Evolutionary conservation across 2,888 invertebrate species (phyloP).

Genomic region (Melipona beecheii): DNA sequence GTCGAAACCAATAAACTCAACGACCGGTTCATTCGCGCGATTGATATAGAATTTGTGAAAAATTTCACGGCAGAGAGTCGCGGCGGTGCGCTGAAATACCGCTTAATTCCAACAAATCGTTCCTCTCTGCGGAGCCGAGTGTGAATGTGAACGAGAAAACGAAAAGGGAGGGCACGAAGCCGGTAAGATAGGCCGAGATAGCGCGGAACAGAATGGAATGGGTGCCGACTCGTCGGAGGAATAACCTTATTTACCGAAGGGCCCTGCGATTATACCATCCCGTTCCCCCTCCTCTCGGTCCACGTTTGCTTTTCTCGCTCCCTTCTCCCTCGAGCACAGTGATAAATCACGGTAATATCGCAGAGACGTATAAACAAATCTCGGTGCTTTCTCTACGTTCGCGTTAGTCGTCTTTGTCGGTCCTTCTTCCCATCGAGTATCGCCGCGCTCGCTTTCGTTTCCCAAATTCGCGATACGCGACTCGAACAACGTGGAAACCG

Average conservation of each 20-base stretch:
- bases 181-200: slow-evolving; percentile 55
- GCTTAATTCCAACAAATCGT: slow-evolving; percentile 60
- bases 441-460: neutral
- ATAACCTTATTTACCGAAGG: slow-evolving; percentile 66
- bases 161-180: slow-evolving; percentile 47
- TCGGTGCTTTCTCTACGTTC: slow-evolving; percentile 15
- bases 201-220: slow-evolving; percentile 44
- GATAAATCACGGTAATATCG: slow-evolving; percentile 59
- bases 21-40: slow-evolving; percentile 11
- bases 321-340: slow-evolving; percentile 28
- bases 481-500: slow-evolving; percentile 1
- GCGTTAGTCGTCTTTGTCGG: neutral
- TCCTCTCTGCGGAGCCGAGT: slow-evolving; percentile 33
- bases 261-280: slow-evolving; percentile 54
- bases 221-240: slow-evolving; percentile 53
- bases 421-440: neutral
- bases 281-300: neutral
- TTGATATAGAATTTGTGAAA: slow-evolving; percentile 44
- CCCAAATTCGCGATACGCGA: slow-evolving; percentile 10
- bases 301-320: neutral
- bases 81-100: slow-evolving; percentile 37
- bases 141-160: slow-evolving; percentile 60
- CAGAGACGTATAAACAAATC: slow-evolving; percentile 60
- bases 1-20: neutral
- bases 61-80: slow-evolving; percentile 28